A percentile compares a stretch with the other conserved stretches of the same genome.
phyloP scores from a whole-genome alignment of 1,140 invertebrate genomes.

The Drosophila guanche region DNA sequence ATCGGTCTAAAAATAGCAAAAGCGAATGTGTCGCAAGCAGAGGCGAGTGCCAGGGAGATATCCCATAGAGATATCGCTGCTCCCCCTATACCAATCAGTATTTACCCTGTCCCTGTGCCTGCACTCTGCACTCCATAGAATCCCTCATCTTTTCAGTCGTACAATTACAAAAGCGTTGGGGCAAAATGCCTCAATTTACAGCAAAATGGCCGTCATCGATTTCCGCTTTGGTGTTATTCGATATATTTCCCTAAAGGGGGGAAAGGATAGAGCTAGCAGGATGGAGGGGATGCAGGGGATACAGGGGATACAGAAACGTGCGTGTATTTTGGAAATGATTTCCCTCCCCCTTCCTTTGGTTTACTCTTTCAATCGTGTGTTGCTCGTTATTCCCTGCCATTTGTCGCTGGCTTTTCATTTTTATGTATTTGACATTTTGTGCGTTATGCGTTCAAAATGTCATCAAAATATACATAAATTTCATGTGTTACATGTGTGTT shows the following conservation, averaged over 20 bases:
- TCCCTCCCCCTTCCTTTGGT: conserved; percentile 38
- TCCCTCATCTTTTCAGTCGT: conserved; percentile 28
- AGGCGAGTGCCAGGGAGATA: background rate
- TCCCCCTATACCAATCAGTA: no score
- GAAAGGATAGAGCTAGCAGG: background rate
- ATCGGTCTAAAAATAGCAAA: conserved; percentile 73
- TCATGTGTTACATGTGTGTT: conserved; percentile 2
- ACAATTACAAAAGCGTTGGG: conserved; percentile 73
- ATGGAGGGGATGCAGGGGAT: background rate
- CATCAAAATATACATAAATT: conserved; percentile 76
- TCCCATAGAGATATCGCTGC: no score
- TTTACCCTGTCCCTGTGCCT: background rate
- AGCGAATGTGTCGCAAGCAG: conserved; percentile 61
- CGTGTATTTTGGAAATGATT: conserved; percentile 68
- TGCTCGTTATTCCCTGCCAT: conserved; percentile 17
- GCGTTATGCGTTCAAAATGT: conserved; percentile 66
- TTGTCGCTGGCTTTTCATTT: conserved; percentile 45
- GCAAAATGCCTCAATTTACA: conserved; percentile 76
- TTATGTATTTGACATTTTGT: conserved; percentile 78
- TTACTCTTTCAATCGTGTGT: conserved; percentile 54
- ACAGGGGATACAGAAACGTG: conserved; percentile 12
- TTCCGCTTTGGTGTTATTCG: conserved; percentile 70
- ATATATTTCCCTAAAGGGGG: conserved; percentile 33
- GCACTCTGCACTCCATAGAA: conserved; percentile 1
- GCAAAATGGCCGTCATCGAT: conserved; percentile 79